A percentile compares a stretch with the other conserved stretches of the same genome.
phyloP scores from a whole-genome alignment of 2,113 vertebrate genomes.

The Suricata suricatta region DNA sequence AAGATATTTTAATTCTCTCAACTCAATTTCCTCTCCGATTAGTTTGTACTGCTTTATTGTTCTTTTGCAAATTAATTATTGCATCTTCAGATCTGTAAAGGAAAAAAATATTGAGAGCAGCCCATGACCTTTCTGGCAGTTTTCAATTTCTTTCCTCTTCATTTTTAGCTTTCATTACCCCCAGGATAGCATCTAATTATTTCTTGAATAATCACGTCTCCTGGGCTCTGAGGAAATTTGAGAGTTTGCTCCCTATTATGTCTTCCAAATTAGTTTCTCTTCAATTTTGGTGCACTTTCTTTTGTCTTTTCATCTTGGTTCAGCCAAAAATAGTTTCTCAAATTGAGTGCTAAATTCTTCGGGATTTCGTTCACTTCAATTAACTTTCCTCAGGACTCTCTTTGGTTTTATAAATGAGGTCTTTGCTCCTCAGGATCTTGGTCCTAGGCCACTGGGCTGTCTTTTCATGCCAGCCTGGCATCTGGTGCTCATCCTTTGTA shows the following conservation, averaged over 20 bases:
- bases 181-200: slow-evolving; percentile 80
- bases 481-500: not conserved
- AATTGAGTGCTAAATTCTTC: slow-evolving; percentile 76
- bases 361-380: slow-evolving; percentile 78
- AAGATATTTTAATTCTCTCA: not conserved
- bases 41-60: slow-evolving; percentile 40
- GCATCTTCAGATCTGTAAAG: slow-evolving; percentile 45
- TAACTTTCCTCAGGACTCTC: slow-evolving; percentile 76
- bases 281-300: slow-evolving; percentile 64
- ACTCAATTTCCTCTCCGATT: slow-evolving; percentile 35
- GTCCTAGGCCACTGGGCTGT: not conserved
- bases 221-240: slow-evolving; percentile 70
- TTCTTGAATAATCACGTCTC: slow-evolving; percentile 80
- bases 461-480: not conserved
- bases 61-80: slow-evolving; percentile 65
- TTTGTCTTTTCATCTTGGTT: slow-evolving; percentile 80
- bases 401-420: slow-evolving; percentile 73
- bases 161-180: slow-evolving; percentile 76
- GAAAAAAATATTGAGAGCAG: slow-evolving; percentile 48
- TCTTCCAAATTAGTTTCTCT: slow-evolving; percentile 79
- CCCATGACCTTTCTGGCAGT: slow-evolving; percentile 61
- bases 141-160: slow-evolving; percentile 62
- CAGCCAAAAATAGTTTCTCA: slow-evolving; percentile 80
- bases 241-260: slow-evolving; percentile 71
- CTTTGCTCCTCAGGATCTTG: not conserved